Base-by-base conservation (phyloP, 2,888 invertebrate genomes). In the Abrostola tripartita region DNA sequence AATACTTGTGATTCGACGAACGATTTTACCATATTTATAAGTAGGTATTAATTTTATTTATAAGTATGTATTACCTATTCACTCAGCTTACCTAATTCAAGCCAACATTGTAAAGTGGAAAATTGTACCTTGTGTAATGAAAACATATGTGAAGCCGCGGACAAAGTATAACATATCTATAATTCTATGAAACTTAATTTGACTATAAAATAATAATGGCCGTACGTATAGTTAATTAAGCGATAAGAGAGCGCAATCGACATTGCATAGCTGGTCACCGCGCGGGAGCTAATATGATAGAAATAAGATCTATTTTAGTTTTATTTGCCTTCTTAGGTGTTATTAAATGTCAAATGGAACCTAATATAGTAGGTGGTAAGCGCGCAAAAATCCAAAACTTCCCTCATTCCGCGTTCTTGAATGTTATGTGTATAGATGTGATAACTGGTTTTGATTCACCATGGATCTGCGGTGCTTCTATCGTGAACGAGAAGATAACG, bases 401-500 rank as follows among this genome's bases (percentile, higher is more conserved):
- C 47, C 82, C 85, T 1, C 76, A 84, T 52, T 74, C 81, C 0
- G 82, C 68, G 5, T 79, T 65, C 47, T 11, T 85, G 5, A 10
- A 14, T 0, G 36, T 82, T 0, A n/a, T 6, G 4, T 81, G 82
- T 61, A 0, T 14, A 6, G 11, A 10, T 5, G 11, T 5, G 1
- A 36, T 44, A 0, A 1, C 5, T 2, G 0, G 5, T 24, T 24
- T 24, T 24, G 24, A 24, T 4, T 5, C 24, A 4, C 24, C 52
- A 49, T 77, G 82, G 84, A 55, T 67, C 37, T 74, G 76, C 54
- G 64, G 70, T 5, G 67, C 66, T 1, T 81, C 82, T 0, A 69
- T 83, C 14, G 6, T 83, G 6, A 81, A 78, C 41, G 77, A 76
- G 37, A 35, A 5, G 6, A 44, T 78, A 5, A 24, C 40, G 1